These are phyloP conservation scores for Ips typographus DNA, from an alignment of 1,140 invertebrate species.

Conservation along the genomic window DNA sequence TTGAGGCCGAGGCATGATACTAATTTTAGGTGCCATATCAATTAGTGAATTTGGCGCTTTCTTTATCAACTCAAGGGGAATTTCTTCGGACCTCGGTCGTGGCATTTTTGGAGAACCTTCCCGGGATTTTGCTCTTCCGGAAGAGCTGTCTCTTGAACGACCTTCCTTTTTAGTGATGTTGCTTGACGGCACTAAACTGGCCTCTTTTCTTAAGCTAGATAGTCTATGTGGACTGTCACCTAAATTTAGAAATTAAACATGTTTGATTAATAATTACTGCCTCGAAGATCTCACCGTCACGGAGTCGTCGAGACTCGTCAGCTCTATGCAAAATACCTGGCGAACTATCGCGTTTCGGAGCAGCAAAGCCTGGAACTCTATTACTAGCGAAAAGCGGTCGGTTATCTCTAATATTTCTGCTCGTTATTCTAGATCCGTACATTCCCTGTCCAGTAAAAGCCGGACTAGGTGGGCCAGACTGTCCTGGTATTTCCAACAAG, in stretches of 20 bases:
- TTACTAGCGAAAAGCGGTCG: conserved; percentile 62
- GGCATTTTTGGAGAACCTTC: conserved; percentile 72
- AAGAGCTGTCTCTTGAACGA: conserved; percentile 48
- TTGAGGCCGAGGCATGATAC: conserved; percentile 49
- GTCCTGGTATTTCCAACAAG: conserved; percentile 79
- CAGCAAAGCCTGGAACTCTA: conserved; percentile 69
- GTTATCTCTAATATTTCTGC: conserved; percentile 59
- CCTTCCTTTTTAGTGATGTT: conserved; percentile 37
- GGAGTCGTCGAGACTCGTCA: conserved; percentile 44
- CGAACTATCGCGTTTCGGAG: conserved; percentile 59
- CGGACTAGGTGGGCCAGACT: conserved; percentile 58
- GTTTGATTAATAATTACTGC: not conserved
- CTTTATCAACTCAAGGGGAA: conserved; percentile 70
- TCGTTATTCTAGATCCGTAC: conserved; percentile 47
- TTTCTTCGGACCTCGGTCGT: conserved; percentile 77
- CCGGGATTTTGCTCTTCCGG: conserved; percentile 58
- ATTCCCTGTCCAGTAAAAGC: conserved; percentile 49
- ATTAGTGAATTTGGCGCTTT: conserved; percentile 51
- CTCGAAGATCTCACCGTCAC: conserved; percentile 25
- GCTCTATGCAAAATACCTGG: conserved; percentile 46
- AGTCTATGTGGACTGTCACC: conserved; percentile 44
- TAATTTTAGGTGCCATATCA: conserved; percentile 52
- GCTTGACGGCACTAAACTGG: conserved; percentile 17
- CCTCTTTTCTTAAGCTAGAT: conserved; percentile 40
- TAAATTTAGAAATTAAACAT: conserved; percentile 5